Base-by-base conservation (phyloP, 2,797 vertebrate genomes). In the Melanotaenia trifasciata region DNA sequence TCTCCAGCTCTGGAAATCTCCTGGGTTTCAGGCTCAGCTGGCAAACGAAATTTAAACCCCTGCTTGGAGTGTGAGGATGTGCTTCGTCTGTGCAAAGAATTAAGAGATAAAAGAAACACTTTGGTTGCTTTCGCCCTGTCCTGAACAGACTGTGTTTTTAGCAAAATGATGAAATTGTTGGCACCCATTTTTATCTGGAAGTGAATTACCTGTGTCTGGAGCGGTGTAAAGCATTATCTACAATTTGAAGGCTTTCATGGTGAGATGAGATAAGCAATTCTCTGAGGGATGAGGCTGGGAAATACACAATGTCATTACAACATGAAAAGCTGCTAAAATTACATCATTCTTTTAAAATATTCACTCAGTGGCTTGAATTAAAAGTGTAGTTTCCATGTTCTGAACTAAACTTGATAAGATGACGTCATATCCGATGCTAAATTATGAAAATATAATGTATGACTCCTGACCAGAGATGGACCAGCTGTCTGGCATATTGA, bases 1-100 rank as follows among this genome's bases (percentile, higher is more conserved):
- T 97, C 96, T 0, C 96, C 96, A 14, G 96, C 95, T 83, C 69
- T 91, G 78, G 93, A 93, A 72, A 94, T 60, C 50, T 90, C 90
- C 61, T 65, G 74, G 38, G 89, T 95, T 16, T 95, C 92, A 7
- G 87, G 73, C 72, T 95, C 93, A 0, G 87, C 85, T 83, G 90
- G 88, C 43, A 94, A 95, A 58, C 86, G 90, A 59, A 96, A 93
- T 43, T 87, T 69, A 77, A 95, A 92, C 61, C 92, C 86, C 26
- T 73, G 85, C 3, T 71, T 26, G 12, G 93, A 90, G 38, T 90
- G 80, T 2, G 58, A 14, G 53, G 56, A 13, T 30, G 76, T 76
- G 20, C 66, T 87, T 65, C 36, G 87, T 67, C 88, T 91, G 72
- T 80, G 83, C 0, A 90, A 30, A 88, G 32, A 84, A 78, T 1